Base-by-base conservation (phyloP, 2,113 vertebrate species). In the Chauna torquata region DNA sequence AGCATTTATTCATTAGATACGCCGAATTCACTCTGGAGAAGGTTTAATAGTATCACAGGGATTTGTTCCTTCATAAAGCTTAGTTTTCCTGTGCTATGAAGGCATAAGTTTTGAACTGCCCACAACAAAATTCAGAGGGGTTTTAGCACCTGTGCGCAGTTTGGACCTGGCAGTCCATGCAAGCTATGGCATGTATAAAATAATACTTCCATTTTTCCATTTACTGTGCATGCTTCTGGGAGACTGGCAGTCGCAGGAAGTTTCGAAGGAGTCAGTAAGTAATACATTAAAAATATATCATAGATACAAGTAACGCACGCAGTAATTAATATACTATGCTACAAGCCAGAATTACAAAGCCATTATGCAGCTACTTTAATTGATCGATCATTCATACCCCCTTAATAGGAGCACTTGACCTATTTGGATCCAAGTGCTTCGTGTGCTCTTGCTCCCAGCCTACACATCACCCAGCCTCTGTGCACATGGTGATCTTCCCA, bases 1-100 rank as follows among this genome's bases (percentile, higher is more conserved):
- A 97, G 96, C 64, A 81, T 95, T 95, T 95, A 96, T 90, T 92
- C 90, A 88, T 50, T 3, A 28, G 58, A 17, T 74, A 75, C 32
- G 10, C 45, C 78, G 80, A 83, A 88, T 27, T 70, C 61, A 47
- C 44, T 44, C 77, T 68, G 45, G 36, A 82, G 57, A 81, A 92
- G 80, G 76, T 75, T 88, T 95, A 90, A 95, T 75, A 77, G 93
- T 47, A 92, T 86, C 76, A 78, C 64, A 59, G 92, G 72, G 92
- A 86, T 85, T 93, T 90, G 80, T 59, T 88, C n/a, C 76, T 92
- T 93, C 90, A 97, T 88, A 94, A 94, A 3, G 4, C 71, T 89
- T 75, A 65, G 58, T n/a, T 34, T 88, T 86, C 82, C 68, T 38
- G 40, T 49, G 50, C 45, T 92, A 76, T 4, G 9, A 94, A 82